These are phyloP conservation scores for Sebastes cheni DNA, from an alignment of 2,797 vertebrate species.

Conservation along the genomic window DNA sequence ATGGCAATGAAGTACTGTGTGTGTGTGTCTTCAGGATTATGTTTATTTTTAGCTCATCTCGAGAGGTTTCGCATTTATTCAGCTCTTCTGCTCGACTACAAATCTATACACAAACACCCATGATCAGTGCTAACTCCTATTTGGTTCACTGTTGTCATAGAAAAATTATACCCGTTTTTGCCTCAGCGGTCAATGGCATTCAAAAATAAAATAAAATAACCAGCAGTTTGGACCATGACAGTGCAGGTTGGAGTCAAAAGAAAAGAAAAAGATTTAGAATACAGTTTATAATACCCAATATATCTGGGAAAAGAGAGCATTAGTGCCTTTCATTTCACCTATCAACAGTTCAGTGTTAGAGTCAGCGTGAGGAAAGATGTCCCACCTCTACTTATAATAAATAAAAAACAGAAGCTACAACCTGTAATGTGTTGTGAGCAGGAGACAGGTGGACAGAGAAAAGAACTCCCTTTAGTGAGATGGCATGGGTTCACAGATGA, in stretches of 20 bases:
- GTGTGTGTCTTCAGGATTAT: constrained; percentile 59
- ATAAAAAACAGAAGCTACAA: constrained; percentile 64
- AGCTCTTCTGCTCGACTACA: constrained; percentile 67
- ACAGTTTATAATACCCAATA: constrained; percentile 39
- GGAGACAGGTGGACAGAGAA: constrained; percentile 65
- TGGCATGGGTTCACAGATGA: constrained; percentile 55
- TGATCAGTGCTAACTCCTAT: constrained; percentile 70
- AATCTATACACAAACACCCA: constrained; percentile 72
- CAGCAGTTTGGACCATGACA: constrained; percentile 58
- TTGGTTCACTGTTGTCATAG: constrained; percentile 72
- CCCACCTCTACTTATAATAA: constrained; percentile 29
- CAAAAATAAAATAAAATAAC: constrained; percentile 27
- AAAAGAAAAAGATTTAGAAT: constrained; percentile 2
- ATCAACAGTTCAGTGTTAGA: constrained; percentile 47
- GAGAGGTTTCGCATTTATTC: constrained; percentile 66
- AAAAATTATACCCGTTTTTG: constrained; percentile 76
- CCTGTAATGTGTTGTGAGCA: constrained; percentile 51
- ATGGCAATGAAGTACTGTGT: constrained; percentile 56
- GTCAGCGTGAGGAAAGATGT: constrained; percentile 14
- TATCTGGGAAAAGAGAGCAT: constrained; percentile 55
- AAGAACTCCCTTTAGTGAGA: constrained; percentile 68
- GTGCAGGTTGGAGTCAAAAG: constrained; percentile 23
- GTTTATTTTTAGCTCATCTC: constrained; percentile 73
- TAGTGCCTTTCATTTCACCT: constrained; percentile 56
- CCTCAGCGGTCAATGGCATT: constrained; percentile 62